A percentile compares a stretch with the other conserved stretches of the same genome.
phyloP scores from a whole-genome alignment of 1,140 invertebrate genomes.

The Ostrea edulis region DNA sequence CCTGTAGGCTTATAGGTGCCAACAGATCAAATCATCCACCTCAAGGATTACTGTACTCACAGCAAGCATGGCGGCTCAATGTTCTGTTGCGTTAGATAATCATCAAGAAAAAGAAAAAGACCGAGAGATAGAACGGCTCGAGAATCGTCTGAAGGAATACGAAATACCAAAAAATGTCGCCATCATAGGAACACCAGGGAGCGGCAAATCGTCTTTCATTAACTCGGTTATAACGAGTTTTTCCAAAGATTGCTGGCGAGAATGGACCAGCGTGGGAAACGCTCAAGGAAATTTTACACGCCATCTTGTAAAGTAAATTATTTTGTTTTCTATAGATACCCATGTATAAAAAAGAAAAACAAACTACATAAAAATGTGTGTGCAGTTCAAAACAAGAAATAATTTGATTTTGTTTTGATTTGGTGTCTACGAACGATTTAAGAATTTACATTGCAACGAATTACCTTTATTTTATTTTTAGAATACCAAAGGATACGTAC shows the following conservation, averaged over 20 bases:
- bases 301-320: neutral
- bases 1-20: too few relatives aligned
- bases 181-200: neutral
- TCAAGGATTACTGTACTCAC: too few relatives aligned
- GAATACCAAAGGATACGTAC: slow-evolving; percentile 7
- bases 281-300: neutral
- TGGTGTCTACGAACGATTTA: neutral
- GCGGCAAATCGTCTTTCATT: neutral
- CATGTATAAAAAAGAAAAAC: neutral
- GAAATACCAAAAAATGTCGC: neutral
- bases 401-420: neutral
- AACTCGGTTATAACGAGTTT: neutral
- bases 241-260: neutral
- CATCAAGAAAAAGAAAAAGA: neutral
- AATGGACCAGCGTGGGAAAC: neutral
- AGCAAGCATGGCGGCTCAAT: too few relatives aligned
- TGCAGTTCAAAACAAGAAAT: neutral
- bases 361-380: too few relatives aligned
- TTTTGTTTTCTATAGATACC: neutral
- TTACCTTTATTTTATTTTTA: neutral
- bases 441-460: neutral
- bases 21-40: too few relatives aligned
- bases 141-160: neutral
- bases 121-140: neutral
- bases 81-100: neutral